phyloP scores from a whole-genome alignment of 1,140 invertebrate genomes.

The Drosophila guanche region DNA sequence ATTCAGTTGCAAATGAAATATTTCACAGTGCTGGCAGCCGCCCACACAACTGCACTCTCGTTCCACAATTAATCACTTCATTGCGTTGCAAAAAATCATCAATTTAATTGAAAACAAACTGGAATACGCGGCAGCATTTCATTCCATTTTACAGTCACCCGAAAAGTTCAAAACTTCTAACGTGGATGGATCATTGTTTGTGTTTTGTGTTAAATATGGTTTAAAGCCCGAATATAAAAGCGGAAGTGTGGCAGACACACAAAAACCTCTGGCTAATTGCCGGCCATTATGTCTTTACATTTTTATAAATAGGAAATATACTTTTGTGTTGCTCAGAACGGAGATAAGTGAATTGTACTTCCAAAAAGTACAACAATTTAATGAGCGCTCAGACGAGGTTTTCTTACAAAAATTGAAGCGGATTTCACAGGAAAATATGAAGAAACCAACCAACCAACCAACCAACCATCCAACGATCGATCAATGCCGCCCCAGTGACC shows the following conservation, averaged over 20 bases:
- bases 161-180: slow-evolving; percentile 40
- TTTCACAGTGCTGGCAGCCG: slow-evolving; percentile 16
- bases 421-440: slow-evolving; percentile 28
- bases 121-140: not conserved
- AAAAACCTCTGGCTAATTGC: slow-evolving; percentile 37
- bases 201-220: too few relatives aligned
- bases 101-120: slow-evolving; percentile 68
- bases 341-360: slow-evolving; percentile 25
- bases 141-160: slow-evolving; percentile 11
- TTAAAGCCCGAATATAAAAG: slow-evolving; percentile 9
- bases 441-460: not conserved
- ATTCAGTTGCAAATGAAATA: slow-evolving; percentile 10
- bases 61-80: slow-evolving; percentile 55
- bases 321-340: not conserved
- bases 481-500: slow-evolving; percentile 52
- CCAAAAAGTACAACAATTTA: slow-evolving; percentile 32
- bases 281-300: slow-evolving; percentile 52
- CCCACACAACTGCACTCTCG: slow-evolving; percentile 9
- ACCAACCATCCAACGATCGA: slow-evolving; percentile 6
- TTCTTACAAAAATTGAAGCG: slow-evolving; percentile 16
- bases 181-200: slow-evolving; percentile 30
- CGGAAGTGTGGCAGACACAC: slow-evolving; percentile 35
- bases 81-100: slow-evolving; percentile 18
- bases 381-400: slow-evolving; percentile 28
- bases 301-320: slow-evolving; percentile 48